Evolutionary conservation across 2,113 vertebrate genomes (phyloP).

Genomic region (Sus scrofa): T2T-Sscrofa CM000829.6:42288001-42288500

Average conservation of each 20-base stretch:
- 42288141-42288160: neutral
- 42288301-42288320: neutral
- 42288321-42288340: neutral
- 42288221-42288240: neutral
- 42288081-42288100: neutral
- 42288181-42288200: neutral
- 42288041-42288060: neutral
- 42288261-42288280: slow-evolving; percentile 20
- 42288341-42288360: slow-evolving; percentile 33
- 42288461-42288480: neutral
- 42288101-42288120: neutral
- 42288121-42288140: neutral
- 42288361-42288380: neutral
- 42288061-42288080: slow-evolving; percentile 56
- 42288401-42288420: neutral
- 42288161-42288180: neutral
- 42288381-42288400: neutral
- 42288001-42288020: neutral
- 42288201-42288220: slow-evolving; percentile 36
- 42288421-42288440: neutral
- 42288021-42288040: slow-evolving; percentile 38
- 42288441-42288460: slow-evolving; percentile 3
- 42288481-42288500: neutral
- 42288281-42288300: neutral
- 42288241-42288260: slow-evolving; percentile 15